A percentile compares a stretch with the other conserved stretches of the same genome.
Evolutionary conservation across 2,888 invertebrate species (phyloP).

Genomic region (Tenthredo notha): DNA sequence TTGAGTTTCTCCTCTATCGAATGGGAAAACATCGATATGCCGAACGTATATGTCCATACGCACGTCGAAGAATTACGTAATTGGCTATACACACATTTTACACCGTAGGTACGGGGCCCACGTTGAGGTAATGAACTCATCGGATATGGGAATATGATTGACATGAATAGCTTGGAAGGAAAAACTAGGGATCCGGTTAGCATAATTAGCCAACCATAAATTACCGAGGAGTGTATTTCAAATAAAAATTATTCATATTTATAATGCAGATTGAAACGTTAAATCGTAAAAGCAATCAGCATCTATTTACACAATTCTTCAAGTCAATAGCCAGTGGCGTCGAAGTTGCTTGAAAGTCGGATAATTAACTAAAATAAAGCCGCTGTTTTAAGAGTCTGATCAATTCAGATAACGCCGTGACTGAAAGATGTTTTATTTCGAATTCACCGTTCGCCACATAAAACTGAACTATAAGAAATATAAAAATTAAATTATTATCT

Average conservation of each 20-base stretch:
- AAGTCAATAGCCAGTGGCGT: slow-evolving; percentile 47
- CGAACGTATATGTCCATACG: neutral
- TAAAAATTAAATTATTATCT: neutral
- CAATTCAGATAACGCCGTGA: neutral
- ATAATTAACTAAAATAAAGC: neutral
- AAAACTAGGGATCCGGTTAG: slow-evolving; percentile 51
- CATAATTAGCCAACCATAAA: slow-evolving; percentile 48
- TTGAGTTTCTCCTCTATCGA: slow-evolving; percentile 1
- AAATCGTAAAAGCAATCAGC: slow-evolving; percentile 52
- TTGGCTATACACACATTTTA: neutral
- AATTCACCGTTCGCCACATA: neutral
- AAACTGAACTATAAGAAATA: neutral
- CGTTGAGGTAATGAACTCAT: slow-evolving; percentile 43
- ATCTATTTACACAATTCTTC: slow-evolving; percentile 46
- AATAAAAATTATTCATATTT: slow-evolving; percentile 47
- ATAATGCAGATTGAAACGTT: slow-evolving; percentile 49
- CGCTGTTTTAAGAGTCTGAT: neutral
- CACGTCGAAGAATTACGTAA: neutral
- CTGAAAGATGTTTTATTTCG: neutral
- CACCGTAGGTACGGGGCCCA: neutral
- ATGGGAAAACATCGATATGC: neutral
- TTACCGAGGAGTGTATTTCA: slow-evolving; percentile 43
- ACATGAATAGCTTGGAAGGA: slow-evolving; percentile 51
- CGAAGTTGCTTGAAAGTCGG: neutral
- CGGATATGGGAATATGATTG: slow-evolving; percentile 52